Evolutionary conservation across 2,113 vertebrate genomes (phyloP).

Genomic region (Panurus biarmicus): DNA sequence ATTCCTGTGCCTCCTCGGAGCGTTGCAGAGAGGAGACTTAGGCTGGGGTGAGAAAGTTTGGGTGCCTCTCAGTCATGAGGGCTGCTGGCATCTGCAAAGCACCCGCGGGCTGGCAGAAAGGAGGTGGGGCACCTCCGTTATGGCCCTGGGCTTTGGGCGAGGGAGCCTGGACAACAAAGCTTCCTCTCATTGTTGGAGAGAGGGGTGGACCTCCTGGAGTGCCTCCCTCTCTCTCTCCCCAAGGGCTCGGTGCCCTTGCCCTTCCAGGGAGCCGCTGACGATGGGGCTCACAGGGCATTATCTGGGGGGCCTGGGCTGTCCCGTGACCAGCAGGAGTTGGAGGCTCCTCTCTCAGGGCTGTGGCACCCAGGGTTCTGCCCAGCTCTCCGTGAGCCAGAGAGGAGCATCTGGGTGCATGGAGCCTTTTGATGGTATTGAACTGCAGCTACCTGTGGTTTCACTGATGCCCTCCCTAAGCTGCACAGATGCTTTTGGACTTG

Average conservation of each 20-base stretch:
- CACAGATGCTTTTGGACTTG: neutral
- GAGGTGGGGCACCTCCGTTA: neutral
- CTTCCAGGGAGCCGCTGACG: rapidly evolving
- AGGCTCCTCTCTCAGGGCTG: neutral
- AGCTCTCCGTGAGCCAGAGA: rapidly evolving
- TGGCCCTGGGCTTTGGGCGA: neutral
- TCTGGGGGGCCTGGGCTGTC: neutral
- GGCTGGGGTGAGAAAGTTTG: neutral
- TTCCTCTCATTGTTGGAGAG: neutral
- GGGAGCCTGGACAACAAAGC: neutral
- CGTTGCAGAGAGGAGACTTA: neutral
- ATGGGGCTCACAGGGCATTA: rapidly evolving
- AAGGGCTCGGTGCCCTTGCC: neutral
- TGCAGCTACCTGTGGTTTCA: neutral
- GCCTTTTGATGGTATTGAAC: rapidly evolving
- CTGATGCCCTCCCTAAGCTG: rapidly evolving
- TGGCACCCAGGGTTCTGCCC: neutral
- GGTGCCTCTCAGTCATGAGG: neutral
- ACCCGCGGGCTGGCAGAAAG: neutral
- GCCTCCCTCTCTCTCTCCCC: neutral
- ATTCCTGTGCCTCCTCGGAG: rapidly evolving
- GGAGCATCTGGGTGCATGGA: rapidly evolving
- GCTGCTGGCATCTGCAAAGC: neutral
- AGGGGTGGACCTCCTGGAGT: neutral
- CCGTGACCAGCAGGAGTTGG: neutral